Percentiles rank a stretch among this genome's conserved stretches.
Conservation (phyloP, 2,113 vertebrate species). For the Platycercus adscitus region DNA sequence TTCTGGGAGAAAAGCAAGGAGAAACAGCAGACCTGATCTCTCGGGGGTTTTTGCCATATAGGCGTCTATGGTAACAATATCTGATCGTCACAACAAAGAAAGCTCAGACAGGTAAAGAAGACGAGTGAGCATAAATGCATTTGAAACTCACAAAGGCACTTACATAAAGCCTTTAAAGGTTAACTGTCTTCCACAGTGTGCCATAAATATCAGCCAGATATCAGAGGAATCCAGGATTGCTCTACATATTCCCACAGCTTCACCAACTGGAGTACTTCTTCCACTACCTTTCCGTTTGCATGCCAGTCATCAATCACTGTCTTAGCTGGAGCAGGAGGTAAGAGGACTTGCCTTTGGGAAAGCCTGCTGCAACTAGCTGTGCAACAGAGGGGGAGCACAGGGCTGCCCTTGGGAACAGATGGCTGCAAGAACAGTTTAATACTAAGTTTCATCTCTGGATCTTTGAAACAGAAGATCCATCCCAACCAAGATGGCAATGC, state of each 20-base stretch:
- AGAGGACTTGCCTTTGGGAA: neutral
- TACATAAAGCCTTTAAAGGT: neutral
- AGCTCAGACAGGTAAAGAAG: neutral
- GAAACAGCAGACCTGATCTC: neutral
- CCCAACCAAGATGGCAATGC: neutral
- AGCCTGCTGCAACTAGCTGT: neutral
- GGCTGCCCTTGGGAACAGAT: neutral
- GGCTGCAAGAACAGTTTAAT: neutral
- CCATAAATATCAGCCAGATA: neutral
- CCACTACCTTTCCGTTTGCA: neutral
- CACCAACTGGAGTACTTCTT: neutral
- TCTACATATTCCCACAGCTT: neutral
- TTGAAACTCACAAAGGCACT: neutral
- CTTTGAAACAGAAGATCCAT: neutral
- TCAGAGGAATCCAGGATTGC: neutral
- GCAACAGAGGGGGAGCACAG: neutral
- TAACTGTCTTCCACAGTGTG: neutral
- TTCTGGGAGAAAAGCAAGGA: neutral
- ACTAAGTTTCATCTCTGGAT: neutral
- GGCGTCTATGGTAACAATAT: too few relatives aligned
- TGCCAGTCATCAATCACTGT: neutral
- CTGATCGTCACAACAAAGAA: neutral
- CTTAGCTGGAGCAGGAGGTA: neutral
- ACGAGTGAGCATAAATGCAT: neutral
- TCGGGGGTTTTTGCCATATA: neutral